These are phyloP conservation scores for Exaiptasia diaphana DNA, from an alignment of 64 coral and sea anemone genomes.

Conservation along the genomic window DNA sequence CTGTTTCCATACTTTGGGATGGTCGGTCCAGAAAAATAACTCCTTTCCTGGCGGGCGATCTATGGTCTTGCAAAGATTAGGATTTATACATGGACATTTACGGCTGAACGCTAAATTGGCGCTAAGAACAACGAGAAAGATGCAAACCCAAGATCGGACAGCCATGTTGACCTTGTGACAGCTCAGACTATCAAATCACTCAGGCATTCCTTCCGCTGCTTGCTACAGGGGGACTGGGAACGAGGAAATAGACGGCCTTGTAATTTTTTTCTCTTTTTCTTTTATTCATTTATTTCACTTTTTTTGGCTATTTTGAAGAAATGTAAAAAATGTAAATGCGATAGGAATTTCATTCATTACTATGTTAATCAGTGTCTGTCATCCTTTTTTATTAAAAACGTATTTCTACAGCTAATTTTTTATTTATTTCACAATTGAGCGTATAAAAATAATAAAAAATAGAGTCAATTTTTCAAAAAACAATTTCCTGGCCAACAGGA, in stretches of 20 bases:
- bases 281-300: too few relatives aligned
- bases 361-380: too few relatives aligned
- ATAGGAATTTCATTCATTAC: too few relatives aligned
- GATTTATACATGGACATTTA: slow-evolving; percentile 73
- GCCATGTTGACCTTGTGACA: neutral
- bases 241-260: neutral
- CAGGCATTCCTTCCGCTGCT: neutral
- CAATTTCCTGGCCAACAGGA: too few relatives aligned
- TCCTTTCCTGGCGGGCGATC: slow-evolving; percentile 76
- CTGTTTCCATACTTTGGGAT: slow-evolving; percentile 72
- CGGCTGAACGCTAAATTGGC: neutral
- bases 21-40: slow-evolving; percentile 75
- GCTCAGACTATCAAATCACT: neutral
- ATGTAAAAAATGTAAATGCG: too few relatives aligned
- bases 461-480: too few relatives aligned
- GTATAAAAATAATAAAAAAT: too few relatives aligned
- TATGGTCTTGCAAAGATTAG: slow-evolving; percentile 65
- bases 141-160: neutral
- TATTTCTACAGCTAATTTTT: too few relatives aligned
- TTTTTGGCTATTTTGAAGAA: too few relatives aligned
- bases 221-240: neutral
- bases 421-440: too few relatives aligned
- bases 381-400: too few relatives aligned
- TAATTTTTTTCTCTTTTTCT: too few relatives aligned
- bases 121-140: neutral